phyloP scores from a whole-genome alignment of 2,888 invertebrate genomes.

The Auanema freiburgensis region DNA sequence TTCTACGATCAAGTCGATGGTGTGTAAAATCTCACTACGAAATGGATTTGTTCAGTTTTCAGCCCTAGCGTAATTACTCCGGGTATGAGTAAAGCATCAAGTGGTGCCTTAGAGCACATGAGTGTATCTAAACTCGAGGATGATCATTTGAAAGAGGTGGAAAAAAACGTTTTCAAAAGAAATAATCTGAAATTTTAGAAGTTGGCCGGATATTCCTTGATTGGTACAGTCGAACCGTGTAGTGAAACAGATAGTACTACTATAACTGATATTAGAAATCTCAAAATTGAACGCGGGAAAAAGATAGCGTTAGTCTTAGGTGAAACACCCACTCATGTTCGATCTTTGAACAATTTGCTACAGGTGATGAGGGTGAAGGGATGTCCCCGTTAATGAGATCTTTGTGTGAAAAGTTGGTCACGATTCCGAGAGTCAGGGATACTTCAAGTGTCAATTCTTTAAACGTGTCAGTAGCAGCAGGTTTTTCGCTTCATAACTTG shows the following conservation, averaged over 20 bases:
- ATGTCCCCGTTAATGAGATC: slow-evolving; percentile 8
- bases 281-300: too few relatives aligned
- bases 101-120: slow-evolving; percentile 42
- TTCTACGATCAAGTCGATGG: slow-evolving; percentile 34
- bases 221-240: not conserved
- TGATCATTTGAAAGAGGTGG: too few relatives aligned
- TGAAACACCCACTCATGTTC: too few relatives aligned
- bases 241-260: too few relatives aligned
- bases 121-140: slow-evolving; percentile 24
- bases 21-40: slow-evolving; percentile 5
- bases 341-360: not conserved
- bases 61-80: slow-evolving; percentile 40
- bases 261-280: too few relatives aligned
- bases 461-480: slow-evolving; percentile 21
- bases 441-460: slow-evolving; percentile 10
- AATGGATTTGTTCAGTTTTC: not conserved
- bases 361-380: slow-evolving; percentile 16
- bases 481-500: not conserved
- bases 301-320: too few relatives aligned
- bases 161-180: too few relatives aligned
- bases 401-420: slow-evolving; percentile 6
- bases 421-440: not conserved
- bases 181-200: too few relatives aligned
- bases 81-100: slow-evolving; percentile 41
- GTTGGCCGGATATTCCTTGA: not conserved